Percentiles rank a stretch among this genome's conserved stretches.
Evolutionary conservation across 2,797 vertebrate genomes (phyloP).

Genomic region (Carapus acus): DNA sequence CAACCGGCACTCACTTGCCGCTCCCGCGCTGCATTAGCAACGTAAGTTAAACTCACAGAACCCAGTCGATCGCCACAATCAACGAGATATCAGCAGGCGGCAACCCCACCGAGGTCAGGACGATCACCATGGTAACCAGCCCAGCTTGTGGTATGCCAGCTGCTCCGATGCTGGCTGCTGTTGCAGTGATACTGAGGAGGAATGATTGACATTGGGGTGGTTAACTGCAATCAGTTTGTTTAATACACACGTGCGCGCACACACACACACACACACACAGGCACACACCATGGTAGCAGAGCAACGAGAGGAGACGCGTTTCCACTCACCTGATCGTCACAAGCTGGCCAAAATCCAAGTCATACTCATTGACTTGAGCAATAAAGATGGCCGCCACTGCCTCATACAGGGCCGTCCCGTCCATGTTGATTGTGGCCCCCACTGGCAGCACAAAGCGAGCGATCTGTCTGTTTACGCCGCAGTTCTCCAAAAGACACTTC

Average conservation of each 20-base stretch:
- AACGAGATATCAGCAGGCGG: conserved; percentile 85
- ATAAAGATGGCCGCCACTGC: conserved; percentile 87
- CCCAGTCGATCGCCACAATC: conserved; percentile 86
- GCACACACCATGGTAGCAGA: not conserved
- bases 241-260: not conserved
- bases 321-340: conserved; percentile 80
- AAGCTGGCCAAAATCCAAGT: conserved; percentile 83
- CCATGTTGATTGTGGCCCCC: conserved; percentile 88
- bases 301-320: not conserved
- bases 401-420: conserved; percentile 83
- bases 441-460: conserved; percentile 85
- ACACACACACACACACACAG: too few species aligned
- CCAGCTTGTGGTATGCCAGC: conserved; percentile 87
- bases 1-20: not conserved
- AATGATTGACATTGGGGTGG: conserved; percentile 3
- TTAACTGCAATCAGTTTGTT: not conserved
- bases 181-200: conserved; percentile 79
- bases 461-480: conserved; percentile 79
- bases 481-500: conserved; percentile 89
- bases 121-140: conserved; percentile 88
- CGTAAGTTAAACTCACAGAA: conserved; percentile 73
- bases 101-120: conserved; percentile 84
- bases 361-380: conserved; percentile 86
- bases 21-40: not conserved
- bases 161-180: conserved; percentile 85